phyloP scores from a whole-genome alignment of 1,140 invertebrate species.

The Trachymyrmex cornetzi region DNA sequence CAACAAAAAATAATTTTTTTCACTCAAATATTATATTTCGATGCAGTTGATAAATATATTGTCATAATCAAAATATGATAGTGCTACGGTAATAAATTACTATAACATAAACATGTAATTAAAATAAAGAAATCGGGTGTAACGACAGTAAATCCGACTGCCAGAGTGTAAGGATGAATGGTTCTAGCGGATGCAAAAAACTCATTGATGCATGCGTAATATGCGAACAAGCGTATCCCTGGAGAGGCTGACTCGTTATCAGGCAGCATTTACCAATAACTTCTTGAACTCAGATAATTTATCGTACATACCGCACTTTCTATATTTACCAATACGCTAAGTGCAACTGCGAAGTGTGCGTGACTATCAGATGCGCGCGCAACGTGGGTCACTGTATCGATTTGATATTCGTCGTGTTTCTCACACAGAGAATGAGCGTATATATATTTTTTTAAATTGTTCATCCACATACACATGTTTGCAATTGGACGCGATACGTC shows the following conservation, averaged over 20 bases:
- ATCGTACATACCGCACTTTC: conserved; percentile 25
- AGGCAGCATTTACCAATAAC: conserved; percentile 36
- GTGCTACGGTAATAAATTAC: too few species aligned
- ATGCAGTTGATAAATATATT: background rate
- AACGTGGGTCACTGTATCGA: conserved; percentile 74
- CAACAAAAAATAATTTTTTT: background rate
- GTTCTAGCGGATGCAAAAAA: background rate
- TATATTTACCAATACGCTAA: conserved; percentile 76
- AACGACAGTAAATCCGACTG: too few species aligned
- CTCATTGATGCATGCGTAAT: conserved; percentile 9
- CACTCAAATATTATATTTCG: background rate
- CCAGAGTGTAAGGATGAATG: background rate
- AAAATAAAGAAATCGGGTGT: conserved; percentile 11
- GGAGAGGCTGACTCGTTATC: conserved; percentile 52
- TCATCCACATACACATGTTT: background rate
- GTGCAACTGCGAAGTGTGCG: conserved; percentile 43
- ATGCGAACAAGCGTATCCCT: background rate
- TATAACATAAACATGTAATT: conserved; percentile 20
- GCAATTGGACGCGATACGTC: background rate
- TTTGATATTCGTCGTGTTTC: conserved; percentile 79
- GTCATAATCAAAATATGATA: background rate
- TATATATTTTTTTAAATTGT: conserved; percentile 54
- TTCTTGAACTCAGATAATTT: conserved; percentile 54
- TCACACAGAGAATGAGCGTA: conserved; percentile 51
- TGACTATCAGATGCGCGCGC: conserved; percentile 76